Base-by-base conservation (phyloP, 2,113 vertebrate species). In the Oriolus oriolus region DNA sequence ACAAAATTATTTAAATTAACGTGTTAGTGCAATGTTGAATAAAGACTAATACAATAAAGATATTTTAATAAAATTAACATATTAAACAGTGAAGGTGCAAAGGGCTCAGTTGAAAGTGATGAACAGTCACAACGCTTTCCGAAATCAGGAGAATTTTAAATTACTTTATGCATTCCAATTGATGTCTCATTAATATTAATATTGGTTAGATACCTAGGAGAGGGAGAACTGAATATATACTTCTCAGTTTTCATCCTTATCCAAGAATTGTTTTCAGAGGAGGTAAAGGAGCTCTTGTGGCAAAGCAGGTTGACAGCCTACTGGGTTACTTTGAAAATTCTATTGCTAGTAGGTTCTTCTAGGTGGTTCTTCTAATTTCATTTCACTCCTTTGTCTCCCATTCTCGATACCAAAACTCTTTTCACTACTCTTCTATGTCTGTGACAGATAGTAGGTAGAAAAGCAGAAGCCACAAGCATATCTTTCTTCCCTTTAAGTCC, bases 61-160 rank as follows among this genome's bases (percentile, higher is more conserved):
- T 82, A 91, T 63, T 90, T 92, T 92, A 82, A 92, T 82, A 78
- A 92, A 93, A 92, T 92, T 88, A 86, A 33, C 79, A 85, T 84
- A 63, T 80, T 61, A 92, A 93, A 74, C 5, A 74, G 21, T 70
- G 42, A 87, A 84, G 10, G 68, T 66, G 24, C 24, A 89, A 83
- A 95, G 71, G 54, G 15, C 27, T 88, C 2, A 0, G 7, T 22
- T 42, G 33, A 81, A 93, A 90, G 21, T 52, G 23, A 70, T 86
- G 80, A 93, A 41, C 27, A 63, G n/a, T 27, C 50, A 52, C 17
- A 87, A 56, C 5, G 16, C 35, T 92, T 90, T 80, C 37, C 71
- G 47, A 93, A 93, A 90, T 47, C 19, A 41, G 59, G 81, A 54
- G 50, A 91, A 75, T 54, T 86, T 77, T 33, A 75, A 77, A 35